These are phyloP conservation scores for Simalia tracyae DNA, from an alignment of 2,797 vertebrate genomes.

Conservation along the genomic window DNA sequence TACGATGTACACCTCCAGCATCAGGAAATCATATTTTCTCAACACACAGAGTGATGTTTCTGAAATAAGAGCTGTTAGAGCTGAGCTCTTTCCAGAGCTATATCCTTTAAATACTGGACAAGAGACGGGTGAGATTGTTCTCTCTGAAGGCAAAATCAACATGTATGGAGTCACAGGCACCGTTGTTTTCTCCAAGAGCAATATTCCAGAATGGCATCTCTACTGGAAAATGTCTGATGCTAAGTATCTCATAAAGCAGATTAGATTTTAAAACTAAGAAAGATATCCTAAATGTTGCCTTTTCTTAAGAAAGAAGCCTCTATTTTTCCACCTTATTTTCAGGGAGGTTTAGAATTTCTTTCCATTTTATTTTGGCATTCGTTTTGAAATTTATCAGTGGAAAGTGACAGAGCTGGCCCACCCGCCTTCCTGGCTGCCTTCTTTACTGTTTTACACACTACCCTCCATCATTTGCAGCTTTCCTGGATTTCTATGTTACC, in stretches of 20 bases:
- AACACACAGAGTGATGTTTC: not conserved
- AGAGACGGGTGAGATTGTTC: not conserved
- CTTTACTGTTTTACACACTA: not conserved
- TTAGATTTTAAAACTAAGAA: not conserved
- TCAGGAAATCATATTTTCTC: constrained; percentile 2
- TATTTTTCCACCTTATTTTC: not conserved
- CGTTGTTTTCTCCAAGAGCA: not conserved
- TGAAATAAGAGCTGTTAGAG: not conserved
- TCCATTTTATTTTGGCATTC: not conserved
- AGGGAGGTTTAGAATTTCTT: not conserved
- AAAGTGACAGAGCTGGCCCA: not conserved
- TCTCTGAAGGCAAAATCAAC: not conserved
- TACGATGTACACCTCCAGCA: not conserved
- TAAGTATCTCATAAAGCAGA: not conserved
- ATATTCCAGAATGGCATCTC: not conserved
- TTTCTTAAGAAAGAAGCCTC: not conserved
- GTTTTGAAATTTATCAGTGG: too few relatives aligned
- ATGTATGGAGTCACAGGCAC: not conserved
- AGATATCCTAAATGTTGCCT: not conserved
- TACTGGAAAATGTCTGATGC: not conserved
- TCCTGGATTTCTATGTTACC: not conserved
- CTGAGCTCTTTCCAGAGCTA: not conserved
- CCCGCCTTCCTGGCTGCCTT: not conserved
- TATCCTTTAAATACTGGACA: not conserved
- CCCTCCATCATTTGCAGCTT: not conserved